phyloP scores from a whole-genome alignment of 2,797 vertebrate genomes.

The Mareca strepera region DNA sequence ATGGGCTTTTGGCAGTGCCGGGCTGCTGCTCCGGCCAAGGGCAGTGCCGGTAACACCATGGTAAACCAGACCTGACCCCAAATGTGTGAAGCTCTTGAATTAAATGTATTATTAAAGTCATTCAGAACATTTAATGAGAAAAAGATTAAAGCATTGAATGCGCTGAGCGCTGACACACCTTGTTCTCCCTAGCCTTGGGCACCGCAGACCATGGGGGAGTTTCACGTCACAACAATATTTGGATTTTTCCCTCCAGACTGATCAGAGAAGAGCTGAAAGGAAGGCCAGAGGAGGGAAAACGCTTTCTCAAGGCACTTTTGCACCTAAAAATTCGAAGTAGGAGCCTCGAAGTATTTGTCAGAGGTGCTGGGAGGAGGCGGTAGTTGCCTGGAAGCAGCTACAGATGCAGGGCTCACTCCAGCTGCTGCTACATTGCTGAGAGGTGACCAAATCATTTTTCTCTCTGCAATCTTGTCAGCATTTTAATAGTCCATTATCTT shows the following conservation, averaged over 20 bases:
- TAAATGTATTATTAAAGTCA: neutral
- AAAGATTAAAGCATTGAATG: neutral
- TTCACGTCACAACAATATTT: neutral
- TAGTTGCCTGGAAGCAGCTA: conserved; percentile 53
- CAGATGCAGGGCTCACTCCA: conserved; percentile 43
- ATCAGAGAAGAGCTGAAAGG: conserved; percentile 4
- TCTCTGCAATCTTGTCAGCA: conserved; percentile 79
- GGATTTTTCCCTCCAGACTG: neutral
- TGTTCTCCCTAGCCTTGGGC: neutral
- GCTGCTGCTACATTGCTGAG: conserved; percentile 43
- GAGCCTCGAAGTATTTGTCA: conserved; percentile 44
- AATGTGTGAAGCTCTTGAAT: neutral
- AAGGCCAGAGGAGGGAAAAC: neutral
- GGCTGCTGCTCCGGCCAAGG: rapidly evolving
- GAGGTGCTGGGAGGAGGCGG: conserved; percentile 30
- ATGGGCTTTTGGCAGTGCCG: conserved; percentile 34
- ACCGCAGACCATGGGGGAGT: rapidly evolving
- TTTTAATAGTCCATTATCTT: conserved; percentile 75
- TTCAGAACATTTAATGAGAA: neutral
- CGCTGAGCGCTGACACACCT: rapidly evolving
- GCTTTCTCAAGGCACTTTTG: conserved; percentile 13
- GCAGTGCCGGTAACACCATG: neutral
- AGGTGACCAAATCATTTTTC: conserved; percentile 63
- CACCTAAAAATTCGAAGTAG: conserved; percentile 26
- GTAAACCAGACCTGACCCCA: neutral